Evolutionary conservation across 2,113 vertebrate species (phyloP).

Genomic region (Cromileptes altivelis): DNA sequence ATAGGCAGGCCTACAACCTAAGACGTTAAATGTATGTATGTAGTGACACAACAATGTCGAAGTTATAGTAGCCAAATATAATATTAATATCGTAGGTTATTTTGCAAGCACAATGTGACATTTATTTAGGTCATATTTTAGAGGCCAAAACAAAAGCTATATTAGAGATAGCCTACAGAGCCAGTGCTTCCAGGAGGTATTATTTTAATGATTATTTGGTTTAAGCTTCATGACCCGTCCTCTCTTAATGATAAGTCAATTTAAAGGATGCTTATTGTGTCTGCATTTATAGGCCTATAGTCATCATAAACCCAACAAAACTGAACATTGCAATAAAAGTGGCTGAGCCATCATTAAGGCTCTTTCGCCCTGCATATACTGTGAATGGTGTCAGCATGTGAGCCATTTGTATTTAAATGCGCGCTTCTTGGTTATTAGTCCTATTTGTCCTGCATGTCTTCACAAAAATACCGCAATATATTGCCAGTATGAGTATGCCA

Average conservation of each 20-base stretch:
- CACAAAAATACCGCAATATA: no score
- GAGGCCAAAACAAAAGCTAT: background rate
- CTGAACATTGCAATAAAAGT: background rate
- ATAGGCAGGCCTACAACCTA: background rate
- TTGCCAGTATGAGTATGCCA: no score
- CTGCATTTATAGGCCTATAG: background rate
- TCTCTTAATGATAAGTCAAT: background rate
- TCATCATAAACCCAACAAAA: no score
- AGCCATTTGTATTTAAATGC: no score
- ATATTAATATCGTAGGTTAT: background rate
- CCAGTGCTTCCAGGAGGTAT: background rate
- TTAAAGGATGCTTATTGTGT: background rate
- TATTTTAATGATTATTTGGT: background rate
- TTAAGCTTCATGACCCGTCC: background rate
- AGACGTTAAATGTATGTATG: no score
- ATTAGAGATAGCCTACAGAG: background rate
- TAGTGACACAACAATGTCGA: no score
- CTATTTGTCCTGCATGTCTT: background rate
- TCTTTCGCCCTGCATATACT: background rate
- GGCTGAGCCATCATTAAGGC: no score
- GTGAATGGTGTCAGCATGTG: background rate
- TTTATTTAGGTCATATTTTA: background rate
- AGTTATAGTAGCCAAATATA: no score
- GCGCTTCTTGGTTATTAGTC: background rate
- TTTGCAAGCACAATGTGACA: background rate